A percentile compares a stretch with the other conserved stretches of the same genome.
phyloP scores from a whole-genome alignment of 2,113 vertebrate species.

The Chitala chitala region DNA sequence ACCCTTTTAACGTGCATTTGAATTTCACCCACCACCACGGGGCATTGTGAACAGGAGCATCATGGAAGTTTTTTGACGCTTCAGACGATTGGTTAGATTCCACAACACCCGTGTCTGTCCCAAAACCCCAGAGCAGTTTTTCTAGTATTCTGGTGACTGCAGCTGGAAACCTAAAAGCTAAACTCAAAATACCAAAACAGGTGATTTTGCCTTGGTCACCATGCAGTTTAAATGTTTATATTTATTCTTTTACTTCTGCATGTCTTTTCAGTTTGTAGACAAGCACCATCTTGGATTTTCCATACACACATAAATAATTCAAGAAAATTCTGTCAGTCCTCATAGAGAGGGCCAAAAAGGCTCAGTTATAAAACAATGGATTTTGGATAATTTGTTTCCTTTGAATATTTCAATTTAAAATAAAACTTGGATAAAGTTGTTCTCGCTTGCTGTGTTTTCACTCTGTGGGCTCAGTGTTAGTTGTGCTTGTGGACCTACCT shows the following conservation, averaged over 20 bases:
- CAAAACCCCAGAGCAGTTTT: neutral
- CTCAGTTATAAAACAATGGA: neutral
- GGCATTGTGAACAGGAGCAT: neutral
- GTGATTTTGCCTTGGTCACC: neutral
- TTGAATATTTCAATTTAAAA: neutral
- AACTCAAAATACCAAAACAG: conserved; percentile 1
- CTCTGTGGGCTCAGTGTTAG: no score
- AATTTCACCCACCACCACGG: neutral
- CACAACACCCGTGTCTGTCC: no score
- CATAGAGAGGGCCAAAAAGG: neutral
- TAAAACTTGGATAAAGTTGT: no score
- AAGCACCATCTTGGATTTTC: neutral
- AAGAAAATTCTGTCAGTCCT: neutral
- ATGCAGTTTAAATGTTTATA: conserved; percentile 17
- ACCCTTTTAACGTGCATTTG: no score
- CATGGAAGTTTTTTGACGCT: neutral
- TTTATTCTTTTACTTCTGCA: neutral
- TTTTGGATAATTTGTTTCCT: neutral
- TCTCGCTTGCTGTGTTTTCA: no score
- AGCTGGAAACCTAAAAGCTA: neutral
- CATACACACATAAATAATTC: neutral
- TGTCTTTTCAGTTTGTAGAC: neutral
- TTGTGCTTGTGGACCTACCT: no score
- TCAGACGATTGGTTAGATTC: no score
- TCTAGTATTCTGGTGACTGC: neutral